Evolutionary conservation across 2,888 invertebrate species (phyloP), one percentile per base, ranked within the genome.

Genomic region (Octonoba sinensis): DNA sequence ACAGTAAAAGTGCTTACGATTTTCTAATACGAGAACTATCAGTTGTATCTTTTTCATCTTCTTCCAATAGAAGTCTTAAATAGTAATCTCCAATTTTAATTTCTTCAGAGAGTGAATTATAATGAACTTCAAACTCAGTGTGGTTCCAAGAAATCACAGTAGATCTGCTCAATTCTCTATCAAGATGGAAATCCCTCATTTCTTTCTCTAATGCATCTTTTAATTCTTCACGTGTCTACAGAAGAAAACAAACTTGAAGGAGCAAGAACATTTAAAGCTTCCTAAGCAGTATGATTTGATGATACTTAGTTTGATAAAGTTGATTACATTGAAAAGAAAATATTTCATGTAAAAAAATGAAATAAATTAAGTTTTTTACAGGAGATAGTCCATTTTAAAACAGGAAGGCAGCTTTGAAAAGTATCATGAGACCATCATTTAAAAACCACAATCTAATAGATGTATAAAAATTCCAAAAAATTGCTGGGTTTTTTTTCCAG

Each of bases 21-120:
- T 94, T 93, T 88, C 95, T 93, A 85, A 96, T 96, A 44, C 95
- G 93, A 88, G 91, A 90, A 85, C 89, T 88, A 84, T 89, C 89
- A 83, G 90, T 90, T 22, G 85, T 93, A 93, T 89, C 95, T 93
- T 85, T 87, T 62, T 89, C 89, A 86, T 94, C 93, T 89, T 96
- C 96, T 88, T 99, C 97, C 73, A 99, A 90, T 85, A 99, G 91
- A 87, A 99, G 91, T 86, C 99, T 91, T 85, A 99, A 91, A 89
- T 97, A 99, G 90, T 99, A 99, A 89, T 99, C 98, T 18, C 99
- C 99, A 86, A 99, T 98, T 90, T 95, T 95, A 85, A 99, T 96
- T 90, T 99, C 99, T 86, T 97, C 96, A 76, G 94, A 93, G 84
- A 99, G 91, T 87, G 97, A 96, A 87, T 94, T 93, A 90, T 99